Evolutionary conservation across 1,140 invertebrate species (phyloP), one percentile per base, ranked within the genome.

Genomic region (Araneus ventricosus): DNA sequence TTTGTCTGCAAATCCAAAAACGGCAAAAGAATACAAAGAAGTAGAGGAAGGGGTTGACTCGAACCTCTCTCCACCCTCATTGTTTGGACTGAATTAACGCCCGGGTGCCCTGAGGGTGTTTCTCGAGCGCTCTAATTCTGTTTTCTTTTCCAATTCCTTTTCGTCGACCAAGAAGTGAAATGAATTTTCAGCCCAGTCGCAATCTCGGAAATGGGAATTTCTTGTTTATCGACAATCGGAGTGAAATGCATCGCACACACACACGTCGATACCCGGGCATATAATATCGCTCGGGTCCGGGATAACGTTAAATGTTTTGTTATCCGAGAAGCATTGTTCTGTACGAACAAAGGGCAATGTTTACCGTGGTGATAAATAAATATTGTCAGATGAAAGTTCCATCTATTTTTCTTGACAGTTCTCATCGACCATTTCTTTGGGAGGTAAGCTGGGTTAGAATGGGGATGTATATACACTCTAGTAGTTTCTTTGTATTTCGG

Each of bases 141-240:
- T 87, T 87, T 87, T 87, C 85, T 87, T 87, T 87, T 63, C 85
- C 85, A 87, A 87, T 87, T 61, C 85, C 82, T 84, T 84, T 57
- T 84, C 82, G 24, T 82, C 79, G 39, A 41, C 57, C n/a, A n/a
- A 41, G 85, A 61, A 87, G 34, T 87, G 85, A 61, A 87, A 61
- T 87, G 85, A 87, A 61, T 87, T 87, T 87, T 61, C 52, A 45
- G 27, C 85, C 82, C 82, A 45, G 41, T 87, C 17, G 85, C 85
- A 87, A 87, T 87, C 85, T 61, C 85, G 85, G 85, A 87, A 87
- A 87, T 87, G 85, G 85, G 57, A 87, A 87, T 87, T 87, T 61
- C 85, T 61, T 61, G 59, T 87, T 87, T 87, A 87, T 87, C 59
- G 52, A 75, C 70, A 75, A 75, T 75, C 30, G 14, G 30, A 20